A percentile compares a stretch with the other conserved stretches of the same genome.
Conservation (phyloP, 2,888 invertebrate species). For the Dicyrtoma fusca region DNA sequence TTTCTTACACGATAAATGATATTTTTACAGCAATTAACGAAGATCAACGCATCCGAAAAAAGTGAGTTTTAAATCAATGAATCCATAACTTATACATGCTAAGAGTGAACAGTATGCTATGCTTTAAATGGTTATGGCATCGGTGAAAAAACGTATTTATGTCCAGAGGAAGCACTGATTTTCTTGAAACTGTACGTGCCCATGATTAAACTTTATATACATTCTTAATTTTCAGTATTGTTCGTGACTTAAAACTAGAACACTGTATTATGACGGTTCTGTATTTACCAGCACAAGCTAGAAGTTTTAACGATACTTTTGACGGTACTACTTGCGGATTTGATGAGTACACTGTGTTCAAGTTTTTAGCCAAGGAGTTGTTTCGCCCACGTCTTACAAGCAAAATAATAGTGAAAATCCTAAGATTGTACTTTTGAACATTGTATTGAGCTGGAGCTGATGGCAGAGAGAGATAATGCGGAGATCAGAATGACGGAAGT, state of each 20-base stretch:
- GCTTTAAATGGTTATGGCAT: constrained; percentile 34
- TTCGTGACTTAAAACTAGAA: too few species aligned
- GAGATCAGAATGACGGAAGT: constrained; percentile 95
- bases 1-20: not conserved
- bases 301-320: constrained; percentile 14
- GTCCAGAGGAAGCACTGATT: constrained; percentile 38
- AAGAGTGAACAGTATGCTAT: too few species aligned
- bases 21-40: constrained; percentile 17
- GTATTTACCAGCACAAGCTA: constrained; percentile 33
- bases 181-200: constrained; percentile 38
- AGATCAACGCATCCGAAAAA: constrained; percentile 14
- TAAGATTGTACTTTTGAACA: constrained; percentile 93
- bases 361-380: constrained; percentile 33
- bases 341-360: constrained; percentile 39
- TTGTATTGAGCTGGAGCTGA: constrained; percentile 96
- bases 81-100: too few species aligned
- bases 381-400: constrained; percentile 29
- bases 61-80: too few species aligned
- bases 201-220: too few species aligned
- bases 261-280: too few species aligned
- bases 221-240: too few species aligned
- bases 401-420: constrained; percentile 66
- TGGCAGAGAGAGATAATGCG: constrained; percentile 99
- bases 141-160: constrained; percentile 26
- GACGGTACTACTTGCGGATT: constrained; percentile 23